These are phyloP conservation scores for Drosophila leonis DNA, from an alignment of 2,888 invertebrate species.

Conservation along the genomic window DNA sequence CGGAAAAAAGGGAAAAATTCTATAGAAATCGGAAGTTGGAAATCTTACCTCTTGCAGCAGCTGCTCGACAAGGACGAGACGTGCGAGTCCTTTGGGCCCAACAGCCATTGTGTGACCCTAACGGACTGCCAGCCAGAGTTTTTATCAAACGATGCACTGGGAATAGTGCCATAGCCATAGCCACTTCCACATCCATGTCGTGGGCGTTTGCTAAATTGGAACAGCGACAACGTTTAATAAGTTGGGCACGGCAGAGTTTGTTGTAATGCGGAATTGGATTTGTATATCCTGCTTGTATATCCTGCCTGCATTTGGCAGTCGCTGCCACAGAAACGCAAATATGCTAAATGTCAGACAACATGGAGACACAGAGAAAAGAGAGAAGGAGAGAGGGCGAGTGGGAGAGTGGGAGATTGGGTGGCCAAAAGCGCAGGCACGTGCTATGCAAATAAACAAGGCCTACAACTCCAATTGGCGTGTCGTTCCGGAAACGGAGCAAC, in stretches of 20 bases:
- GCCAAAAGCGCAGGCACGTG: conserved; percentile 59
- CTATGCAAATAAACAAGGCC: conserved; percentile 67
- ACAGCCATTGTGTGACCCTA: conserved; percentile 64
- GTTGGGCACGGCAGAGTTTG: conserved; percentile 71
- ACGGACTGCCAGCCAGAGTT: conserved; percentile 49
- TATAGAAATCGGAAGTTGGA: background rate
- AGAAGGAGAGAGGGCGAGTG: background rate
- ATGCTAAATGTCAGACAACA: conserved; percentile 76
- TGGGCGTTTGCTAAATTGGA: conserved; percentile 70
- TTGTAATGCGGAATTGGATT: conserved; percentile 79
- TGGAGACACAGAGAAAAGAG: background rate
- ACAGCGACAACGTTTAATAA: conserved; percentile 78
- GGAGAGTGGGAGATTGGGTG: background rate
- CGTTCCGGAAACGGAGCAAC: conserved; percentile 49
- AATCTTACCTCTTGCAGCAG: conserved; percentile 68
- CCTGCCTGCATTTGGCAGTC: conserved; percentile 41
- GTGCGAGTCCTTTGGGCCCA: conserved; percentile 67
- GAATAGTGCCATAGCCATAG: background rate
- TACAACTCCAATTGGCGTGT: conserved; percentile 64
- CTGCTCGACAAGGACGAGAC: conserved; percentile 68
- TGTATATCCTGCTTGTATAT: conserved; percentile 41
- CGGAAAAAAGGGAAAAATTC: background rate
- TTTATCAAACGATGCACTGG: conserved; percentile 52
- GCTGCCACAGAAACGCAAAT: conserved; percentile 80
- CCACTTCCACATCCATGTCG: conserved; percentile 27